These are phyloP conservation scores for Echinops telfairi DNA, from an alignment of 2,113 vertebrate species.

Conservation along the genomic window DNA sequence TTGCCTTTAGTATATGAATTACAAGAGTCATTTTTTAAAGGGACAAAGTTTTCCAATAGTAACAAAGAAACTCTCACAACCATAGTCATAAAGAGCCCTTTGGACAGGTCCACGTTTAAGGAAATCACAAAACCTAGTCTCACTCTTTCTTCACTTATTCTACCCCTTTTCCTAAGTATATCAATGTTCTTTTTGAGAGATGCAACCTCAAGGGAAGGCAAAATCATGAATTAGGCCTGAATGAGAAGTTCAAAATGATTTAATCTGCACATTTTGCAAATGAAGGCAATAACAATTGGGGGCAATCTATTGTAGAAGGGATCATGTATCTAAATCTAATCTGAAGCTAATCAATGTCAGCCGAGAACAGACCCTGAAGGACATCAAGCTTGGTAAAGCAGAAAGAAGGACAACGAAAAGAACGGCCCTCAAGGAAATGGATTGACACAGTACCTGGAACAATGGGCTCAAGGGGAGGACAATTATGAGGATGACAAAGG, in stretches of 20 bases:
- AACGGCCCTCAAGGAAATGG: too few species aligned
- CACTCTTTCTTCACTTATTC: neutral
- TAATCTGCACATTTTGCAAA: neutral
- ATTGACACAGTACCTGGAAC: too few species aligned
- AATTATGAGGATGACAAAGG: too few species aligned
- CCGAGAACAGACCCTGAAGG: too few species aligned
- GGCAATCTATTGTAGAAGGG: neutral
- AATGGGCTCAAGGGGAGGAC: too few species aligned
- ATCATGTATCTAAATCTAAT: constrained; percentile 17
- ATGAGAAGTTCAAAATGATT: neutral
- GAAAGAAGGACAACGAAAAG: too few species aligned
- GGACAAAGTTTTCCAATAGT: neutral
- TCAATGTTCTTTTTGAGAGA: constrained; percentile 2
- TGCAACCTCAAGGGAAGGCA: neutral
- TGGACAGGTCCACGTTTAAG: neutral
- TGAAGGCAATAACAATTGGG: neutral
- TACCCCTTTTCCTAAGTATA: neutral
- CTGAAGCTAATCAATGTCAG: neutral
- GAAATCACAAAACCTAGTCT: neutral
- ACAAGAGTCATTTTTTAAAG: neutral
- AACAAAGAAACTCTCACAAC: neutral
- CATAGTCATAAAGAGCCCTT: neutral
- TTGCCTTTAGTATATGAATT: neutral
- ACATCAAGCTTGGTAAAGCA: too few species aligned
- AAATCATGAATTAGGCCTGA: neutral